phyloP scores from a whole-genome alignment of 2,888 invertebrate genomes.

The Cataglyphis albicans region DNA sequence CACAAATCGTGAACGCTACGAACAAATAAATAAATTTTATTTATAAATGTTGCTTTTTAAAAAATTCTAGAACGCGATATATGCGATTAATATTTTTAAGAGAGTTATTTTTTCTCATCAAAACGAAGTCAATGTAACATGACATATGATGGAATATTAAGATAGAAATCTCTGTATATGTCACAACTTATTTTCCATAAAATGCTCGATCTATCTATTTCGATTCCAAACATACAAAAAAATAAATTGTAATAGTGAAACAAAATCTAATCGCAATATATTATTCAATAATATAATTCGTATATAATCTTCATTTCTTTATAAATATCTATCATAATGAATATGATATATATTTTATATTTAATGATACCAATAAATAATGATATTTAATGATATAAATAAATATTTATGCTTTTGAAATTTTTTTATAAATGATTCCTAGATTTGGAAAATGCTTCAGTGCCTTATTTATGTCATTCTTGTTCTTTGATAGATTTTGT shows the following conservation, averaged over 20 bases:
- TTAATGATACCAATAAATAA: background rate
- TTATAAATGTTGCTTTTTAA: background rate
- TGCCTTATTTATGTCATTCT: background rate
- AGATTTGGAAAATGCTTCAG: background rate
- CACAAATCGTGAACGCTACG: background rate
- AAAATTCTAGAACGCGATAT: background rate
- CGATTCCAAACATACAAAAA: background rate
- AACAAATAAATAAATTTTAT: background rate
- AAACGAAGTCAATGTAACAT: background rate
- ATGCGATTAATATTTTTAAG: background rate
- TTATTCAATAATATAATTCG: background rate
- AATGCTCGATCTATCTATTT: background rate
- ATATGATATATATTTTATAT: too few species aligned
- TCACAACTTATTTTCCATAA: conserved; percentile 6
- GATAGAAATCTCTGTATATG: conserved; percentile 30
- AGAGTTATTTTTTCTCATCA: background rate
- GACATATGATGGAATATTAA: conserved; percentile 20
- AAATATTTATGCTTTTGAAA: background rate
- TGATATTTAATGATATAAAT: background rate
- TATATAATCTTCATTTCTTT: background rate
- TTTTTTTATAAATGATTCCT: background rate
- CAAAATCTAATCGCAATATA: too few species aligned
- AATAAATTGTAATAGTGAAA: conserved; percentile 4
- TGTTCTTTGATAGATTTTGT: background rate
- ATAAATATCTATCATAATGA: background rate